A percentile compares a stretch with the other conserved stretches of the same genome.
phyloP scores from a whole-genome alignment of 1,140 invertebrate species.

The Bilobella aurantiaca region DNA sequence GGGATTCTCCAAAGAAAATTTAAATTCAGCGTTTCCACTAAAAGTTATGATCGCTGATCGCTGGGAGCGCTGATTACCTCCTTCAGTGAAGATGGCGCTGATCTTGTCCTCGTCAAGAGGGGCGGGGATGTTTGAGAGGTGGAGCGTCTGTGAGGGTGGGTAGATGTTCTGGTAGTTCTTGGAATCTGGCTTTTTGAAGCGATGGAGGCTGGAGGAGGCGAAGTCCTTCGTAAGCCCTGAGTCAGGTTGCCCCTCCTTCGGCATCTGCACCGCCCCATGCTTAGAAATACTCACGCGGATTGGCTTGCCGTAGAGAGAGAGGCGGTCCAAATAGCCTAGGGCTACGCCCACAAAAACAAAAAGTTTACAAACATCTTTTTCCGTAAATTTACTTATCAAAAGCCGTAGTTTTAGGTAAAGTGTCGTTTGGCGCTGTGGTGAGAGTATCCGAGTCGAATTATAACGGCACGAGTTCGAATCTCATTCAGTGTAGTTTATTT shows the following conservation, averaged over 20 bases:
- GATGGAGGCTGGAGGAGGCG: slow-evolving; percentile 54
- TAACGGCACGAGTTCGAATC: too few species aligned
- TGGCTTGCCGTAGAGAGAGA: slow-evolving; percentile 88
- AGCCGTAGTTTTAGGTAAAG: too few species aligned
- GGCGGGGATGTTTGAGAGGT: slow-evolving; percentile 96
- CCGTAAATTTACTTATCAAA: too few species aligned
- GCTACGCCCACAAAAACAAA: slow-evolving; percentile 53
- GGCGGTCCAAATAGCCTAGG: slow-evolving; percentile 94
- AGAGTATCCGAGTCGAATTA: too few species aligned
- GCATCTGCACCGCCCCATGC: slow-evolving; percentile 94
- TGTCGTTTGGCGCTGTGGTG: too few species aligned
- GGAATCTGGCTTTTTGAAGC: slow-evolving; percentile 98
- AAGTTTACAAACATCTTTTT: too few species aligned
- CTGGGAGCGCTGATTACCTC: slow-evolving; percentile 18
- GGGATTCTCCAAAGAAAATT: too few species aligned
- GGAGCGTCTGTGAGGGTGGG: slow-evolving; percentile 82
- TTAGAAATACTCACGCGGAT: slow-evolving; percentile 96
- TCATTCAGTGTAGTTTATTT: too few species aligned
- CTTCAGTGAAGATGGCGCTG: slow-evolving; percentile 36
- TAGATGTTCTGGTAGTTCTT: slow-evolving; percentile 99
- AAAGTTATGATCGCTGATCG: background rate
- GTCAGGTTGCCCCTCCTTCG: slow-evolving; percentile 96
- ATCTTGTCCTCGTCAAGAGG: slow-evolving; percentile 38
- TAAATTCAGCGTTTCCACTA: too few species aligned
- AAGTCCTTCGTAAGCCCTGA: slow-evolving; percentile 51